Percentiles rank a stretch among this genome's conserved stretches.
Evolutionary conservation across 2,113 vertebrate genomes (phyloP).

Genomic region (Sarotherodon lohbergeri): DNA sequence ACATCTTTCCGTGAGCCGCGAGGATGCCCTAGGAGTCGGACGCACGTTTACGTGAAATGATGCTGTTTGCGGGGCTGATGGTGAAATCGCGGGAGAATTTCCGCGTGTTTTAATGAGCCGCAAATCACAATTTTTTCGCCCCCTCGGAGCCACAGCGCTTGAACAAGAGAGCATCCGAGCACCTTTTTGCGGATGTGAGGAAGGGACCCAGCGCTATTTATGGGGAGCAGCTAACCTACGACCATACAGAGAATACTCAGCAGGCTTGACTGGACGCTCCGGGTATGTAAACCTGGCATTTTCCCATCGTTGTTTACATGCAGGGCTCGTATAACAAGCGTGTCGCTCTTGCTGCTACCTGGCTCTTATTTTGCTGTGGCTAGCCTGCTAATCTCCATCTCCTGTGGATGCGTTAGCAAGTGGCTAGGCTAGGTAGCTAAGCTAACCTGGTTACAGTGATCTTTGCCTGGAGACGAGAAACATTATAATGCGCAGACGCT

Average conservation of each 20-base stretch:
- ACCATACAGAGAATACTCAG: background rate
- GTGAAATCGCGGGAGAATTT: background rate
- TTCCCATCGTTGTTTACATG: background rate
- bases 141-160: background rate
- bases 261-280: background rate
- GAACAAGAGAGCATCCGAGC: constrained; percentile 33
- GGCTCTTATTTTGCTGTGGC: background rate
- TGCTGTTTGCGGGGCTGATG: background rate
- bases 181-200: constrained; percentile 39
- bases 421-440: constrained; percentile 45
- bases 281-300: background rate
- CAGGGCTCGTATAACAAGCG: background rate
- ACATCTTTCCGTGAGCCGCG: background rate
- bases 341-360: background rate
- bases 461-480: constrained; percentile 17
- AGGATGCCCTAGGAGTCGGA: background rate
- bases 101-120: background rate
- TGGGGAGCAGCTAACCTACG: background rate
- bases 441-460: constrained; percentile 19
- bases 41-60: background rate
- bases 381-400: background rate
- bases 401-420: constrained; percentile 19
- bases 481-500: constrained; percentile 36
- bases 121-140: background rate
- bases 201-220: background rate